These are phyloP conservation scores for Leptoclinus maculatus DNA, from an alignment of 2,797 vertebrate species.

Conservation along the genomic window DNA sequence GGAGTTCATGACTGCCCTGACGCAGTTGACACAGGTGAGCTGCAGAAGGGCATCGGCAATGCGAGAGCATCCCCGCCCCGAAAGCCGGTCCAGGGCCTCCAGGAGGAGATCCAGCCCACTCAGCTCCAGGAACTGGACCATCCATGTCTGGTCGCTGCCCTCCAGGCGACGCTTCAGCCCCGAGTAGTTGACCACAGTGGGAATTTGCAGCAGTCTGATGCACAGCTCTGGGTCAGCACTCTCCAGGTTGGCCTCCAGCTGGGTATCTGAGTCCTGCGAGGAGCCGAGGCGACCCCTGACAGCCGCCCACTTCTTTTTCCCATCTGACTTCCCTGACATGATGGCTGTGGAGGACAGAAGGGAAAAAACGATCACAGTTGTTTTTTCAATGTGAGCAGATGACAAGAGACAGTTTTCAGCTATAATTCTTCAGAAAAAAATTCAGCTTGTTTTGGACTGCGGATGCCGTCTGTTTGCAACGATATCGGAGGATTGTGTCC, in stretches of 20 bases:
- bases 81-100: constrained; percentile 94
- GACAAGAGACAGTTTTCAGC: constrained; percentile 2
- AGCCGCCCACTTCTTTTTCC: constrained; percentile 92
- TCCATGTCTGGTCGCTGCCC: constrained; percentile 92
- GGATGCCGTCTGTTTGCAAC: constrained; percentile 22
- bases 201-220: constrained; percentile 94
- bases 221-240: constrained; percentile 95
- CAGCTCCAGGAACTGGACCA: constrained; percentile 98
- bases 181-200: constrained; percentile 96
- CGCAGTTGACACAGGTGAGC: constrained; percentile 96
- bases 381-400: not conserved
- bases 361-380: constrained; percentile 5
- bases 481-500: constrained; percentile 9
- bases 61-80: constrained; percentile 92
- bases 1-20: constrained; percentile 96
- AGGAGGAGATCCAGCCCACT: constrained; percentile 95
- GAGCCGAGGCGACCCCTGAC: constrained; percentile 91
- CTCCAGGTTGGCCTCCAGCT: constrained; percentile 95
- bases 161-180: constrained; percentile 95
- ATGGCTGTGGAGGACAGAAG: constrained; percentile 58
- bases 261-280: constrained; percentile 89
- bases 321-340: constrained; percentile 90
- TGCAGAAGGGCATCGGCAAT: constrained; percentile 95
- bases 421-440: not conserved
- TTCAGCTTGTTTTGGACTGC: constrained; percentile 5